These are phyloP conservation scores for Leucophenga maculata DNA, from an alignment of 2,888 invertebrate genomes.

Conservation along the genomic window DNA sequence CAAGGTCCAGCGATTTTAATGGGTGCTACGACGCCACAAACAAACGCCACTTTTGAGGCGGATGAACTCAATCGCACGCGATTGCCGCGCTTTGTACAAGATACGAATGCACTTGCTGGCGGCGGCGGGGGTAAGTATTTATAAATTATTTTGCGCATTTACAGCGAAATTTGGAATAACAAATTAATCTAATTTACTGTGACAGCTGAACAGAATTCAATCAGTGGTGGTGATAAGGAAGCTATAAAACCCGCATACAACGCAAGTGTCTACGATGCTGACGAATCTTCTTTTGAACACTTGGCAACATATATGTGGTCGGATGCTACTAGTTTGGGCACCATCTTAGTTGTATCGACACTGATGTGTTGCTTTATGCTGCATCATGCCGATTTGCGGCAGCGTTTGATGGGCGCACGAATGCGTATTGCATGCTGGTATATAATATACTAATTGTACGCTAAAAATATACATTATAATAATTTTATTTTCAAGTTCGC, in stretches of 20 bases:
- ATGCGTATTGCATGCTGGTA: slow-evolving; percentile 79
- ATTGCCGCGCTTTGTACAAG: slow-evolving; percentile 35
- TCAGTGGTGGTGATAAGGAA: background rate
- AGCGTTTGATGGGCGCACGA: slow-evolving; percentile 75
- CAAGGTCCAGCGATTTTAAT: slow-evolving; percentile 45
- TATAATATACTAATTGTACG: slow-evolving; percentile 55
- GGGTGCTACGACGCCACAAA: background rate
- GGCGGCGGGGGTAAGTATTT: slow-evolving; percentile 21
- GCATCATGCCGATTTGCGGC: slow-evolving; percentile 71
- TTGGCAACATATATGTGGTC: slow-evolving; percentile 58
- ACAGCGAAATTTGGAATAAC: background rate
- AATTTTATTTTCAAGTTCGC: slow-evolving; percentile 27
- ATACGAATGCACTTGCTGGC: slow-evolving; percentile 28
- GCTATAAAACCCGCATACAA: slow-evolving; percentile 7
- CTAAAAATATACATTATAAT: too few species aligned
- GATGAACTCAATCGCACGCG: background rate
- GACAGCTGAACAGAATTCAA: slow-evolving; percentile 25
- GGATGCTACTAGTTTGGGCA: slow-evolving; percentile 67
- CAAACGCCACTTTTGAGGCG: background rate
- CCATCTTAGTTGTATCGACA: slow-evolving; percentile 65
- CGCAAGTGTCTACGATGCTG: background rate
- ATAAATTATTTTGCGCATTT: background rate
- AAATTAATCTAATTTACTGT: background rate
- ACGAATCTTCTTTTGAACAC: too few species aligned
- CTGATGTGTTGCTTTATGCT: slow-evolving; percentile 65